Evolutionary conservation across 2,113 vertebrate genomes (phyloP), one percentile per base, ranked within the genome.

Genomic region (Nycticorax nycticorax): DNA sequence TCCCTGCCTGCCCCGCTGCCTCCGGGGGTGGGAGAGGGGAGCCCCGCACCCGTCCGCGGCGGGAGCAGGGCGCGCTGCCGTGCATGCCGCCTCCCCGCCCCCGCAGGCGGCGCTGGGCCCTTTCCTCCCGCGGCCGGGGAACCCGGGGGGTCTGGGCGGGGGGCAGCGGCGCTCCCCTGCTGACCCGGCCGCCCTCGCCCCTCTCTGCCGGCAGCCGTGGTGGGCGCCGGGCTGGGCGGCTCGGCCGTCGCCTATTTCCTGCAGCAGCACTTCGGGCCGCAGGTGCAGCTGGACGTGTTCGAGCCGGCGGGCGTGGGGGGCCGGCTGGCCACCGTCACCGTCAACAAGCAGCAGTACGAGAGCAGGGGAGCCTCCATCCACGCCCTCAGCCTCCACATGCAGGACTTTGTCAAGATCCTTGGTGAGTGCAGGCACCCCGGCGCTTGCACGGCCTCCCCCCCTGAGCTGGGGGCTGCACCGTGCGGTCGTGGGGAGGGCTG

Each of bases 311-410:
- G 97, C 0, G 98, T 99, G 27, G 99, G 99, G 0, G 99, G 99
- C 17, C 99, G 99, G 15, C 97, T 99, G 72, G 99, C 99, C 85
- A 99, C 99, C 5, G 97, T 99, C 73, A 99, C 99, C 0, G 99
- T 99, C 88, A 99, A 99, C 97, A 98, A 99, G 92, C 98, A 99
- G 87, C 98, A 99, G 93, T 99, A 99, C 4, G 99, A 99, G 97
- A 99, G 99, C 16, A 98, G 99, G 6, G 99, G 99, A 4, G 99
- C 99, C 67, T 99, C 99, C 97, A 99, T 99, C 91, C 99, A 99
- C 59, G 98, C 99, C 35, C 98, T 99, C 89, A 99, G 99, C 95
- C 98, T 99, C 66, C 99, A 99, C 97, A 99, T 99, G 99, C 99
- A 99, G 97, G 99, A 99, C 90, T 99, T 99, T 88, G 98, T 99